phyloP scores from a whole-genome alignment of 2,797 vertebrate genomes.

The Catamblyrhynchus diadema region DNA sequence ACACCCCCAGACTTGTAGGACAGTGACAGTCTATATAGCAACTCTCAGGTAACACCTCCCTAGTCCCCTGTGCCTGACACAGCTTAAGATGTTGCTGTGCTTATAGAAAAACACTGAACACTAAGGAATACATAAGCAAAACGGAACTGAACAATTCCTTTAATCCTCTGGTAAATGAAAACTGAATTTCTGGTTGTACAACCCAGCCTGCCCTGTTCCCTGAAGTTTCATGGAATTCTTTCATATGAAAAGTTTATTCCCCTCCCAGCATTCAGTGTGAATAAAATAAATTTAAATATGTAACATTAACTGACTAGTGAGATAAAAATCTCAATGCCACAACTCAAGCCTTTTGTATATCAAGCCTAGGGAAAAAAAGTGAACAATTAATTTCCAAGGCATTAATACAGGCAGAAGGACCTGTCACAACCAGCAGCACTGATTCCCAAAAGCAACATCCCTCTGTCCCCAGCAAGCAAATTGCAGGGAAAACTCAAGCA shows the following conservation, averaged over 20 bases:
- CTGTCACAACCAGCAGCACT: neutral
- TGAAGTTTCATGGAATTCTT: neutral
- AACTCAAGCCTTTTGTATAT: neutral
- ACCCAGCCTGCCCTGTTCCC: neutral
- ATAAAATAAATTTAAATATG: neutral
- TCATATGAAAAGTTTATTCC: neutral
- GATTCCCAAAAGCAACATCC: neutral
- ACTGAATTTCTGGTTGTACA: neutral
- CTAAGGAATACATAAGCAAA: neutral
- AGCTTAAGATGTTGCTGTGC: neutral
- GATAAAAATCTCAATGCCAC: neutral
- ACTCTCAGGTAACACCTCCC: neutral
- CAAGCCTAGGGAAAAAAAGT: neutral
- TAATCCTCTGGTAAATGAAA: neutral
- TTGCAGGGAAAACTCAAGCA: neutral
- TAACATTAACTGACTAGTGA: neutral
- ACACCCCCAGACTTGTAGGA: neutral
- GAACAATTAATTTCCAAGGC: neutral
- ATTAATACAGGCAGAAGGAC: neutral
- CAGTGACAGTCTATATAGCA: neutral
- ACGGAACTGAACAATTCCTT: neutral
- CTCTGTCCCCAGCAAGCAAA: neutral
- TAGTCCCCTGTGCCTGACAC: neutral
- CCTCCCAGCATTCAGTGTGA: neutral
- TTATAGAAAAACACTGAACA: neutral